phyloP scores from a whole-genome alignment of 1,140 invertebrate genomes.

The Marisa cornuarietis region DNA sequence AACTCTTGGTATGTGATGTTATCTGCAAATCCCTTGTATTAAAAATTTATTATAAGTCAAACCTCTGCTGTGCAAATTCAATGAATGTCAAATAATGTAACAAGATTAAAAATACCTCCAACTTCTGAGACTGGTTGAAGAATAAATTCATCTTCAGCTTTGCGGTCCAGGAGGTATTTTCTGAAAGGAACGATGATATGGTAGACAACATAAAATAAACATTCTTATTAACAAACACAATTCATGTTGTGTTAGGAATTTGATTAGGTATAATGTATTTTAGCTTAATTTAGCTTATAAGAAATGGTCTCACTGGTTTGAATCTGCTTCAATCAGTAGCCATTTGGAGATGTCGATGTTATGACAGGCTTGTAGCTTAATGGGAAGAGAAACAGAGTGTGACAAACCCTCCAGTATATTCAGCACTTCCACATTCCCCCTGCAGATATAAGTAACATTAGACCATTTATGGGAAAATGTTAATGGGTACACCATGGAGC shows the following conservation, averaged over 20 bases:
- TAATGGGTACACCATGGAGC: too few species aligned
- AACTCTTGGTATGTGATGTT: too few species aligned
- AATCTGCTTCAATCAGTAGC: conserved; percentile 47
- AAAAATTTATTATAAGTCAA: too few species aligned
- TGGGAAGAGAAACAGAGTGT: conserved; percentile 50
- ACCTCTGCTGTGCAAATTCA: neutral
- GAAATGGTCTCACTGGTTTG: conserved; percentile 38
- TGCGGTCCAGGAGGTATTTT: conserved; percentile 48
- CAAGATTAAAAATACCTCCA: conserved; percentile 18
- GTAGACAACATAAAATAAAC: too few species aligned
- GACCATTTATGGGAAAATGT: too few species aligned
- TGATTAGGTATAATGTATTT: too few species aligned
- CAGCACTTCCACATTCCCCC: conserved; percentile 43
- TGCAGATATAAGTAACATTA: conserved; percentile 23
- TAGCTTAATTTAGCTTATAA: too few species aligned
- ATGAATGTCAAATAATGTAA: neutral
- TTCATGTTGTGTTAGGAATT: too few species aligned
- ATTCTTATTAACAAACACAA: too few species aligned
- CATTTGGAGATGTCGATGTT: conserved; percentile 47
- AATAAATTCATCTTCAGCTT: conserved; percentile 37
- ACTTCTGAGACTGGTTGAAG: conserved; percentile 60
- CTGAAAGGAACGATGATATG: conserved; percentile 28
- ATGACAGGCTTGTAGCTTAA: conserved; percentile 46
- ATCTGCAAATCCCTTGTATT: too few species aligned
- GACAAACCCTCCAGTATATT: conserved; percentile 50